Base-by-base conservation (phyloP, 2,888 invertebrate genomes). In the Polylopha cassiicola region DNA sequence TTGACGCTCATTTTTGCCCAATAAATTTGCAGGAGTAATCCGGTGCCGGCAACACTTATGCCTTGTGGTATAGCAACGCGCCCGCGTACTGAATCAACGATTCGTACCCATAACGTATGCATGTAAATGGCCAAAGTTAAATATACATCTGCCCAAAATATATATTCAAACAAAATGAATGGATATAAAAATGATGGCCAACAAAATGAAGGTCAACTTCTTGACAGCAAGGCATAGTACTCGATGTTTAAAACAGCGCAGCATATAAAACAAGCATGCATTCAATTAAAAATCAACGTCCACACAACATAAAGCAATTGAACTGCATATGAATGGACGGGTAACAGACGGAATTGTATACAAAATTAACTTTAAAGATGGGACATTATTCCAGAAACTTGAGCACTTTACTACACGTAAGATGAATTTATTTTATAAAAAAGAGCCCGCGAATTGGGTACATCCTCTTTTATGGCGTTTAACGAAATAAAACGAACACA, bases 191-290 rank as follows among this genome's bases (percentile, higher is more conserved):
- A 91, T 90, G 91, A 91, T 91, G 91, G 92, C 92, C 91, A 91
- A 92, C 91, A 89, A 92, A 94, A 94, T 93, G 93, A 93, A 92
- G 93, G 94, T 94, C 94, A 94, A 94, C 94, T 95, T 94, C 94
- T 94, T 93, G 92, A 93, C 90, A 90, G 89, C 89, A 87, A 87
- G 86, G 86, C 86, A 87, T 79, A 81, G 69, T 77, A 85, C 67
- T 78, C 72, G 72, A 75, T 77, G 65, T 74, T 74, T 48, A 72
- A 71, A 75, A 74, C 73, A 84, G 81, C 86, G 70, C 73, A 80
- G 84, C 82, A 73, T 70, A 77, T 75, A 64, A 76, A 68, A 78
- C 63, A 81, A 84, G 84, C 86, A 85, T 86, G 85, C 84, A 79
- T 55, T 50, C 60, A 60, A 55, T 65, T 63, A 68, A 59, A 68